These are phyloP conservation scores for Gymnorhina tibicen DNA, from an alignment of 2,113 vertebrate species.

Conservation along the genomic window DNA sequence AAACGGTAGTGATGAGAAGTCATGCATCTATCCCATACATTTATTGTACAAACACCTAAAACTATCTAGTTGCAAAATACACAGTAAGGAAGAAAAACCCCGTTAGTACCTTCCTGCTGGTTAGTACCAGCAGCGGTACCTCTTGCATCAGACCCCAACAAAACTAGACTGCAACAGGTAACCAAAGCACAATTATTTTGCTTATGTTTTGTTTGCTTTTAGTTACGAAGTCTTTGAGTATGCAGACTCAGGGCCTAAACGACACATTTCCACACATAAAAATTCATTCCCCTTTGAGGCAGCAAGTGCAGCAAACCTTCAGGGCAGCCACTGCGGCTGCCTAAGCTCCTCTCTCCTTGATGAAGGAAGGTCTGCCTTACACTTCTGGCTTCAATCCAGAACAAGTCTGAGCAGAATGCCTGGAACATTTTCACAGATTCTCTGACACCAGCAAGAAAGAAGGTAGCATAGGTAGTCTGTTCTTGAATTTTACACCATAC, in stretches of 20 bases:
- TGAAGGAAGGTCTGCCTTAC: background rate
- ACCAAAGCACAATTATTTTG: background rate
- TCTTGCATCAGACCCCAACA: background rate
- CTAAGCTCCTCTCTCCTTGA: background rate
- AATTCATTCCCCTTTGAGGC: background rate
- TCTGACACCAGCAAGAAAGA: background rate
- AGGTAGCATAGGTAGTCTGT: background rate
- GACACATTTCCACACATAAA: background rate
- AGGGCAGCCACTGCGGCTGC: background rate
- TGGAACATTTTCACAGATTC: background rate
- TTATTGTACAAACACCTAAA: background rate
- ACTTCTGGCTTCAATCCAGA: background rate
- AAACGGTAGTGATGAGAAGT: background rate
- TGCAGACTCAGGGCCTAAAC: background rate
- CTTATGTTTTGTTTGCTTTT: background rate
- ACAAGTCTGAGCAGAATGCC: background rate
- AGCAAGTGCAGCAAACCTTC: background rate
- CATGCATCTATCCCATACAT: background rate
- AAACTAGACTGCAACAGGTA: background rate
- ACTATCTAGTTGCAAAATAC: background rate
- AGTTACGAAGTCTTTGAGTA: background rate
- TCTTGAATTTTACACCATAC: background rate
- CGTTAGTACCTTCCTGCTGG: background rate
- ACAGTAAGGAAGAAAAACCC: background rate
- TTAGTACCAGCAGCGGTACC: background rate